These are phyloP conservation scores for Trichacis sp. DNA, from an alignment of 2,888 invertebrate genomes.

Conservation along the genomic window DNA sequence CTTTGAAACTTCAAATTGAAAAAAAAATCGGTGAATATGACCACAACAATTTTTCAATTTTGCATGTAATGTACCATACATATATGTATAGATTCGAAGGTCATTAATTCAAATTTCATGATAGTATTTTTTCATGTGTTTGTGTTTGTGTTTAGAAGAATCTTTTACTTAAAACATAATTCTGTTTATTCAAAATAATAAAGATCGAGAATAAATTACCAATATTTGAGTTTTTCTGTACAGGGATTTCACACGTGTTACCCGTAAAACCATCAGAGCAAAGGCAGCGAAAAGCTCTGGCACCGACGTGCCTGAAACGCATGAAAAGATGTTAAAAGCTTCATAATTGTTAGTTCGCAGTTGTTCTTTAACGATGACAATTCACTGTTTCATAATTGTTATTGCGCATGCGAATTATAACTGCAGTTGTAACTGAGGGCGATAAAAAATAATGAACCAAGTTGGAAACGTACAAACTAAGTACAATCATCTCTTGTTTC, in stretches of 20 bases:
- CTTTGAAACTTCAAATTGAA: no score
- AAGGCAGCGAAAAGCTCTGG: slow-evolving; percentile 80
- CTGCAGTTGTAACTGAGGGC: background rate
- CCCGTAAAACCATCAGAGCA: slow-evolving; percentile 78
- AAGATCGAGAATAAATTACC: slow-evolving; percentile 44
- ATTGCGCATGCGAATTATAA: slow-evolving; percentile 22
- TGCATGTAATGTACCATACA: no score
- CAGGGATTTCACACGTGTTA: slow-evolving; percentile 78
- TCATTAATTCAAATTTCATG: no score
- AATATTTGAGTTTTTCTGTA: slow-evolving; percentile 57
- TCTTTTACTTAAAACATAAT: no score
- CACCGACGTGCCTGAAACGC: slow-evolving; percentile 79
- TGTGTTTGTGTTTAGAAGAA: no score
- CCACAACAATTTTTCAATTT: no score
- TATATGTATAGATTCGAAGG: no score
- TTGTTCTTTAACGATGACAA: slow-evolving; percentile 34
- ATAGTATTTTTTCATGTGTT: no score
- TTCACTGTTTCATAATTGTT: slow-evolving; percentile 18
- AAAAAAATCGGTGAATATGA: no score
- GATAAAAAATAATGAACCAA: background rate
- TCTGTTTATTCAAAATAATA: background rate
- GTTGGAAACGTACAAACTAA: background rate
- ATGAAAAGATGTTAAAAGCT: slow-evolving; percentile 28
- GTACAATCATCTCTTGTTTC: background rate
- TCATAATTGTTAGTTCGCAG: slow-evolving; percentile 28